A percentile compares a stretch with the other conserved stretches of the same genome.
Conservation (phyloP, 2,888 invertebrate genomes). For the Caenorhabditis sulstoni region DNA sequence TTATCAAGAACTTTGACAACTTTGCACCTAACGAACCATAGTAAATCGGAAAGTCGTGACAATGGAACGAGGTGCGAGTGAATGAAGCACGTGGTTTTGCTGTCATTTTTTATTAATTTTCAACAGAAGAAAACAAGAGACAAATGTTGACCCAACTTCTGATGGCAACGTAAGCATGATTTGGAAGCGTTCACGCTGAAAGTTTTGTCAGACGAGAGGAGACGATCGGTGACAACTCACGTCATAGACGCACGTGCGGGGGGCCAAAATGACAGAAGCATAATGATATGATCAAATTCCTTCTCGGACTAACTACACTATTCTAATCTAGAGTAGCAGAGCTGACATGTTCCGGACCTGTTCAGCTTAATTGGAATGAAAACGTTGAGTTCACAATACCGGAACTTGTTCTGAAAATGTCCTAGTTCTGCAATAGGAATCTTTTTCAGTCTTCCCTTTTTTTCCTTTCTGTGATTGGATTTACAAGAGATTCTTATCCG, state of each 20-base stretch:
- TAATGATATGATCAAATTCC: slow-evolving; percentile 3
- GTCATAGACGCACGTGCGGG: not conserved
- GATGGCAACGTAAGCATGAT: slow-evolving; percentile 3
- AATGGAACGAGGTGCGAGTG: not conserved
- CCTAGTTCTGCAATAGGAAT: too few species aligned
- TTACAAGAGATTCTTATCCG: slow-evolving; percentile 49
- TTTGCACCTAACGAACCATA: slow-evolving; percentile 12
- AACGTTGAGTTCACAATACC: slow-evolving; percentile 18
- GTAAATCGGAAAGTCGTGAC: not conserved
- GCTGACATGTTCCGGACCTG: too few species aligned
- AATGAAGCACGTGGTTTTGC: slow-evolving; percentile 3
- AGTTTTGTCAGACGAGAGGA: not conserved
- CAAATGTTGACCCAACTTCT: slow-evolving; percentile 12
- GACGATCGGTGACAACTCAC: not conserved
- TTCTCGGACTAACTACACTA: slow-evolving; percentile 13
- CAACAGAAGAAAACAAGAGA: slow-evolving; percentile 12
- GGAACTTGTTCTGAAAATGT: slow-evolving; percentile 32
- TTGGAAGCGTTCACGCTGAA: not conserved
- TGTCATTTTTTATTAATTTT: slow-evolving; percentile 1
- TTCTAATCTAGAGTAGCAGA: slow-evolving; percentile 9
- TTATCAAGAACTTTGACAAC: not conserved
- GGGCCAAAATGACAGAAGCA: slow-evolving; percentile 17
- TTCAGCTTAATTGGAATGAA: slow-evolving; percentile 1
- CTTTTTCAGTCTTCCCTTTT: slow-evolving; percentile 17
- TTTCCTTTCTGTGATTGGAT: slow-evolving; percentile 38